Base-by-base conservation (phyloP, 2,797 vertebrate species). In the Arctocebus calabarensis region DNA sequence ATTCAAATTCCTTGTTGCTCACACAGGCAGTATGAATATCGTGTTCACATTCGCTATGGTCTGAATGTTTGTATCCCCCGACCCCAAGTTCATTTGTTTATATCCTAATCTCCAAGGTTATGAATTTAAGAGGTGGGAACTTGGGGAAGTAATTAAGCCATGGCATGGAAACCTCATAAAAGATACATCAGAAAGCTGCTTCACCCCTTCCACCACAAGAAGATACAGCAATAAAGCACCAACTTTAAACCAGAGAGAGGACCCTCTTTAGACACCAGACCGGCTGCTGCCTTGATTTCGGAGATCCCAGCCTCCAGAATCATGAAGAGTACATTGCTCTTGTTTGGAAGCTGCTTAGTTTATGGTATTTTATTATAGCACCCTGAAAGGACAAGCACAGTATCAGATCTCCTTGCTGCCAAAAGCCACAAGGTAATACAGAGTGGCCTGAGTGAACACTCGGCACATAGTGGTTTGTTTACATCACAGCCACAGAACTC, bases 371-470 rank as follows among this genome's bases (percentile, higher is more conserved):
- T 86, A 7, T 57, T 10, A 48, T 3, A 34, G 55, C 20, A 40
- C 14, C 16, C 48, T 25, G 23, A 75, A 75, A 4, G 29, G 19
- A 34, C 29, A 17, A n/a, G 59, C 29, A 34, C 6, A 45, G 11
- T n/a, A 7, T 61, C 40, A 6, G 25, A 57, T 64, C 10, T 34
- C 11, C 34, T 82, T 66, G n/a, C 16, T 9, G 48, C 2, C 14
- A 1, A 20, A 52, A 73, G 22, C 37, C 27, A n/a, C 0, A 2
- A 8, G 4, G 14, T 5, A 22, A 12, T 14, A 16, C 2, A 40
- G 13, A 71, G 27, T 13, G 22, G 7, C 27, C 55, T 22, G 29
- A 48, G 11, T 13, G 23, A 84, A 57, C 73, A n/a, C 11, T 52
- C 16, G 48, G 23, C 7, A 48, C 7, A 7, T 25, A 52, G 6